Conservation (phyloP, 2,797 vertebrate species). For the Sebastes itinus region DNA sequence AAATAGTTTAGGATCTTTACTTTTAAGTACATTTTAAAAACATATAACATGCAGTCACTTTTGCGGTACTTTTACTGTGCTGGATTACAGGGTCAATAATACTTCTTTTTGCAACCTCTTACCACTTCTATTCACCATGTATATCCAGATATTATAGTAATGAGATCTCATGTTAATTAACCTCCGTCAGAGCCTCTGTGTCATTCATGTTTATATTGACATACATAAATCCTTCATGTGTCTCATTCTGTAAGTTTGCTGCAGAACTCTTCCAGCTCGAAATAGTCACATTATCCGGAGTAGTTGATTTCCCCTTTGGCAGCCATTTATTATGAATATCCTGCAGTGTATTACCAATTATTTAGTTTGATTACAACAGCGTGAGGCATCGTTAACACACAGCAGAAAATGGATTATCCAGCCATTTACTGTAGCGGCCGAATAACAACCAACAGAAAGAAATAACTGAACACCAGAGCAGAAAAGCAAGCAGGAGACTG, state of each 20-base stretch:
- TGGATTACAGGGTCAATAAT: neutral
- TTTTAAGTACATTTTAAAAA: neutral
- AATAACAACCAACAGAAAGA: neutral
- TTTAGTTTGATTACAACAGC: neutral
- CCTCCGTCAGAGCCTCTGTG: neutral
- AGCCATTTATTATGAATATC: neutral
- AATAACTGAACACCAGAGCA: neutral
- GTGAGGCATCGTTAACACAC: neutral
- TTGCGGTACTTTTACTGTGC: neutral
- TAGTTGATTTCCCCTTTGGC: neutral
- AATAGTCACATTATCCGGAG: neutral
- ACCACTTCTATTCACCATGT: neutral
- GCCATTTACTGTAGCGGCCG: neutral
- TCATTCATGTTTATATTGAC: slow-evolving; percentile 29
- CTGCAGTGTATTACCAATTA: neutral
- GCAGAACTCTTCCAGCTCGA: neutral
- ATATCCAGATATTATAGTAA: neutral
- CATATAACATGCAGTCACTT: neutral
- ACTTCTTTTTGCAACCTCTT: neutral
- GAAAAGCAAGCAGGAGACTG: neutral
- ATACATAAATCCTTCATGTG: slow-evolving; percentile 12
- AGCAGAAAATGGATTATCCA: neutral
- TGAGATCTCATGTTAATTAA: slow-evolving; percentile 11
- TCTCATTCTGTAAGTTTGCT: neutral
- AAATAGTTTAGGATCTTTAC: neutral